Evolutionary conservation across 2,797 vertebrate genomes (phyloP).

Genomic region (Poecilia gillii): DNA sequence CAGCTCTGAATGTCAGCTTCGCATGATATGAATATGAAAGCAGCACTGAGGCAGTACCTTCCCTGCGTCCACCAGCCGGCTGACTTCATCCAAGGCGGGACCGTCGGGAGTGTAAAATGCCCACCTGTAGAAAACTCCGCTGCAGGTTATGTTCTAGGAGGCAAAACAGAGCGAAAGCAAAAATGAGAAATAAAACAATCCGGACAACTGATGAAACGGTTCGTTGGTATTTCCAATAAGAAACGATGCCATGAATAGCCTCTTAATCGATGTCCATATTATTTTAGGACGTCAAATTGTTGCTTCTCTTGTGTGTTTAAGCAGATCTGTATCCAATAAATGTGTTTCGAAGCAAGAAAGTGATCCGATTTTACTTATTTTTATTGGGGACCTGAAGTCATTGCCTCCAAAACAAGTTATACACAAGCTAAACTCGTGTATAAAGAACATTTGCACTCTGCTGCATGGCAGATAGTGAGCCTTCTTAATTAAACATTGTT

Average conservation of each 20-base stretch:
- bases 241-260: background rate
- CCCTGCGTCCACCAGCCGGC: slow-evolving; percentile 85
- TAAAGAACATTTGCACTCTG: background rate
- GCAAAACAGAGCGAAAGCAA: slow-evolving; percentile 8
- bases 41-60: slow-evolving; percentile 74
- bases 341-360: background rate
- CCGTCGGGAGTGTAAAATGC: slow-evolving; percentile 89
- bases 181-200: slow-evolving; percentile 10
- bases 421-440: background rate
- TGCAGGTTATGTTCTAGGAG: slow-evolving; percentile 84
- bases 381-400: background rate
- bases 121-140: slow-evolving; percentile 93
- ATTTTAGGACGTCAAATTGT: background rate
- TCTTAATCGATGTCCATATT: background rate
- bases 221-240: background rate
- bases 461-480: background rate
- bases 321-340: background rate
- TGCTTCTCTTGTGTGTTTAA: background rate
- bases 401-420: background rate
- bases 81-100: slow-evolving; percentile 85
- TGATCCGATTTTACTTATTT: background rate
- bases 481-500: background rate
- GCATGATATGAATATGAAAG: slow-evolving; percentile 24
- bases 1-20: slow-evolving; percentile 20
- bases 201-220: background rate